Conservation (phyloP, 2,888 invertebrate species). For the Leptogaster cylindrica region DNA sequence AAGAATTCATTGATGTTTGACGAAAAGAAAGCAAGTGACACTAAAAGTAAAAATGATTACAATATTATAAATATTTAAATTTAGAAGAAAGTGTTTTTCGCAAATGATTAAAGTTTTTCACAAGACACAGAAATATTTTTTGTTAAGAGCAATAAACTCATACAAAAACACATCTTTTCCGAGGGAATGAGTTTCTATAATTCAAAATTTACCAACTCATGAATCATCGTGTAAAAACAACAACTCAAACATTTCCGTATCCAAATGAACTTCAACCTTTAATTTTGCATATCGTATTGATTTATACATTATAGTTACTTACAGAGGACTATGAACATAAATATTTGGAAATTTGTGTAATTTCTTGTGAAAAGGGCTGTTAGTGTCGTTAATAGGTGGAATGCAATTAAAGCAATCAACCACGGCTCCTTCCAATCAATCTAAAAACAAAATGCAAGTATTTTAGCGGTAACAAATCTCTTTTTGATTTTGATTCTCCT, state of each 20-base stretch:
- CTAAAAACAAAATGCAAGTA: constrained; percentile 60
- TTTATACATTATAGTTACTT: constrained; percentile 68
- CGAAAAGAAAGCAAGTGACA: constrained; percentile 85
- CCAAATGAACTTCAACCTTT: no score
- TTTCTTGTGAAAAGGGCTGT: constrained; percentile 82
- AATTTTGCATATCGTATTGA: no score
- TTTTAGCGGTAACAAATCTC: not conserved
- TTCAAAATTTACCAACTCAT: no score
- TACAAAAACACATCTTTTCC: no score
- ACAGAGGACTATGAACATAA: constrained; percentile 81
- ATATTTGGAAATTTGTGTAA: constrained; percentile 84
- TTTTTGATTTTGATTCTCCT: constrained; percentile 61
- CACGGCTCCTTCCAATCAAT: constrained; percentile 91
- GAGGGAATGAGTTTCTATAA: no score
- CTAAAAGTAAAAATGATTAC: constrained; percentile 61
- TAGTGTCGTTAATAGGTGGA: constrained; percentile 79
- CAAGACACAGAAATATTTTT: no score
- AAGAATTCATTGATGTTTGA: constrained; percentile 90
- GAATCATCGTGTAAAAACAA: no score
- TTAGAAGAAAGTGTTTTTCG: not conserved
- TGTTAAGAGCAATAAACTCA: no score
- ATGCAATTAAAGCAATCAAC: constrained; percentile 76
- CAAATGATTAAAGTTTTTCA: no score
- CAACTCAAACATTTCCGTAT: no score
- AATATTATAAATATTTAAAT: not conserved